Percentiles rank a stretch among this genome's conserved stretches.
These are phyloP conservation scores for Spheniscus mendiculus DNA, from an alignment of 2,113 vertebrate species.

Conservation along the genomic window DNA sequence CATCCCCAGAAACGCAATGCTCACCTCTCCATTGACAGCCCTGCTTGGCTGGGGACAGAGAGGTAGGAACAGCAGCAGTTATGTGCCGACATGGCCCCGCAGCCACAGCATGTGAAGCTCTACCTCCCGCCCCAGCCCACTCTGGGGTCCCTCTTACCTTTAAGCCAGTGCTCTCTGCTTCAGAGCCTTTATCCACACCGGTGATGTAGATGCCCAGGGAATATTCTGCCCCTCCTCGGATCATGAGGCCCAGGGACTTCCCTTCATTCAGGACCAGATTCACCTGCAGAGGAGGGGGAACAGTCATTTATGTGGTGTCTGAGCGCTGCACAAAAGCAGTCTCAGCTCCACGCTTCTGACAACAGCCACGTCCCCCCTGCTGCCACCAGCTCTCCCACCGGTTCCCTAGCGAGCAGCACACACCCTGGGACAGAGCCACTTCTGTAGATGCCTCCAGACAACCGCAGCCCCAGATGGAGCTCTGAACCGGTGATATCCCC, in stretches of 20 bases:
- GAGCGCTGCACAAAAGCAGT: not conserved
- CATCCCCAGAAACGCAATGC: fast-evolving
- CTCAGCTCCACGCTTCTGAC: not conserved
- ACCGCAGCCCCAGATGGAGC: not conserved
- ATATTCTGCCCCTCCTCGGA: constrained; percentile 93
- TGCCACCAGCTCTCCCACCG: not conserved
- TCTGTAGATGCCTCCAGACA: not conserved
- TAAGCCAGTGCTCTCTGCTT: constrained; percentile 90
- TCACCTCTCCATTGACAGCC: not conserved
- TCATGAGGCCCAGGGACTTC: constrained; percentile 92
- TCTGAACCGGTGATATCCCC: not conserved
- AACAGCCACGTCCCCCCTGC: fast-evolving
- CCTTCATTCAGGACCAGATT: constrained; percentile 94
- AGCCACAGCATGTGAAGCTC: not conserved
- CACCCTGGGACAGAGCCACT: not conserved
- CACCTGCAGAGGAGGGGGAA: constrained; percentile 74
- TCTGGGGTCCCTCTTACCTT: constrained; percentile 78
- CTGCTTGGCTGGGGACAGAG: fast-evolving
- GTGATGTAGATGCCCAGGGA: constrained; percentile 96
- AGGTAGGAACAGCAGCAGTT: not conserved
- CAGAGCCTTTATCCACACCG: constrained; percentile 90
- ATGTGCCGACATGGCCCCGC: fast-evolving
- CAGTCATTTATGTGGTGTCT: fast-evolving
- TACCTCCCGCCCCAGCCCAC: not conserved
- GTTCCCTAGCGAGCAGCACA: fast-evolving